These are phyloP conservation scores for Oedothorax gibbosus DNA, from an alignment of 1,140 invertebrate species.

Conservation along the genomic window DNA sequence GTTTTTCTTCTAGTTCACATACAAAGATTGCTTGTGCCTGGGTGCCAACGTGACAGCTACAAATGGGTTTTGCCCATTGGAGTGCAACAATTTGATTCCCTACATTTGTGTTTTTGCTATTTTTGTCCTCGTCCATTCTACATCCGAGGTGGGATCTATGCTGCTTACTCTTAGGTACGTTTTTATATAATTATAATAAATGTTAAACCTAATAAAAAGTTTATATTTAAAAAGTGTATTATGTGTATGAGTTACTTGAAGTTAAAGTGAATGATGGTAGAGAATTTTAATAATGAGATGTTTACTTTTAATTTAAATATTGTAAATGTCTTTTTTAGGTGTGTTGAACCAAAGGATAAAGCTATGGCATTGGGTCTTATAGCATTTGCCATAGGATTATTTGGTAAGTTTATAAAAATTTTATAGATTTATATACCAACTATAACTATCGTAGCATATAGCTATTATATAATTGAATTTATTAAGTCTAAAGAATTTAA, in stretches of 20 bases:
- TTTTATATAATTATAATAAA: neutral
- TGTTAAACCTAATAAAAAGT: neutral
- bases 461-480: too few species aligned
- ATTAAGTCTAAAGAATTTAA: too few species aligned
- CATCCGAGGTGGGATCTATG: constrained; percentile 91
- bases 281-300: neutral
- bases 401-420: constrained; percentile 74
- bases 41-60: constrained; percentile 70
- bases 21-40: constrained; percentile 82
- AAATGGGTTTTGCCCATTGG: constrained; percentile 81
- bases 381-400: constrained; percentile 91
- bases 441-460: too few species aligned
- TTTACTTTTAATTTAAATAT: neutral
- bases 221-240: neutral
- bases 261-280: neutral
- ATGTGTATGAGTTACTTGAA: neutral
- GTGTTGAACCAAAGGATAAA: constrained; percentile 91
- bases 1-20: constrained; percentile 50
- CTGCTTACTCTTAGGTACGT: constrained; percentile 79
- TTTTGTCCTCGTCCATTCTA: constrained; percentile 91
- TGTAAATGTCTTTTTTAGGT: constrained; percentile 72
- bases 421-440: too few species aligned
- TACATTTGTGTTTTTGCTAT: constrained; percentile 89
- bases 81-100: constrained; percentile 82
- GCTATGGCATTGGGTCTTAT: constrained; percentile 94